These are phyloP conservation scores for Orientallactaga sibirica DNA, from an alignment of 2,797 vertebrate species.

Conservation along the genomic window DNA sequence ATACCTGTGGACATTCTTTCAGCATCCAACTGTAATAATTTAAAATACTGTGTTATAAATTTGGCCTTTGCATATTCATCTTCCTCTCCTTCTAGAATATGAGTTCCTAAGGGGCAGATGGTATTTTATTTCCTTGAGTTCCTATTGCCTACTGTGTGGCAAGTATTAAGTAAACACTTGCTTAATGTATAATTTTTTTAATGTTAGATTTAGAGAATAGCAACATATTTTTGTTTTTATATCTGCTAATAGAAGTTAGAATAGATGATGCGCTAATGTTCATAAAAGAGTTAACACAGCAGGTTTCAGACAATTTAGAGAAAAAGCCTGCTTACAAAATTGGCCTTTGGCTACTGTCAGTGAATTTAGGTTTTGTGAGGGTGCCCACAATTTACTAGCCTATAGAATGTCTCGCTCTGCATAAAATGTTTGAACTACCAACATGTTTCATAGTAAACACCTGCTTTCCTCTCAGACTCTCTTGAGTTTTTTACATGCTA, in stretches of 20 bases:
- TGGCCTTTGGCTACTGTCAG: not conserved
- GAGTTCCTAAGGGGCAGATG: constrained; percentile 49
- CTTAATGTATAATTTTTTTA: constrained; percentile 55
- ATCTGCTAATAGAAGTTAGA: not conserved
- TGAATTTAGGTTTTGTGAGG: constrained; percentile 2
- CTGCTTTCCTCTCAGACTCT: not conserved
- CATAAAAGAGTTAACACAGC: not conserved
- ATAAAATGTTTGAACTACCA: not conserved
- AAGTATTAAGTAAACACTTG: constrained; percentile 67
- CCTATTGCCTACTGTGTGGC: constrained; percentile 5
- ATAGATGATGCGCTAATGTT: not conserved
- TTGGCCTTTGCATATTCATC: constrained; percentile 40
- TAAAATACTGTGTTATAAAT: constrained; percentile 38
- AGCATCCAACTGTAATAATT: constrained; percentile 4
- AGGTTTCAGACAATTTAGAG: not conserved
- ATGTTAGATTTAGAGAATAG: constrained; percentile 53
- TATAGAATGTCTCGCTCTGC: not conserved
- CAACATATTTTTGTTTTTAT: not conserved
- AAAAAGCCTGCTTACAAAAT: not conserved
- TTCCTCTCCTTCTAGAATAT: constrained; percentile 37
- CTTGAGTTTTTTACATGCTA: not conserved
- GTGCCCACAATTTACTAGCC: not conserved
- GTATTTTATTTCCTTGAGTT: constrained; percentile 65
- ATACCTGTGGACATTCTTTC: not conserved
- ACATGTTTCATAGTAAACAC: not conserved